Evolutionary conservation across 2,797 vertebrate species (phyloP), one percentile per base, ranked within the genome.

Genomic region (Zalophus californianus): DNA sequence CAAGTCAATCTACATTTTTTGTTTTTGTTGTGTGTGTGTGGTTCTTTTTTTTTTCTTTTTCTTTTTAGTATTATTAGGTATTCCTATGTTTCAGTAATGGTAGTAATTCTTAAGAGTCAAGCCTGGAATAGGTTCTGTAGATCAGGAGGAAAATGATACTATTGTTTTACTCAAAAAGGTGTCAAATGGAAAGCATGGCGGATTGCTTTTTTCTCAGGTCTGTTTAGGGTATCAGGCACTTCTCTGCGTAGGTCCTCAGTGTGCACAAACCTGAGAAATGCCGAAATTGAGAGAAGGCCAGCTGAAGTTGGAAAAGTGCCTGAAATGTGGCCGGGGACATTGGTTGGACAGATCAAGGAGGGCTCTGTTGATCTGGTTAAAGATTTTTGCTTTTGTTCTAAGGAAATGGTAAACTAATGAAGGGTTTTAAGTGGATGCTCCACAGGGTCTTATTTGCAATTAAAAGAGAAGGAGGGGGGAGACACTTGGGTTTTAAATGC

Each of bases 121-220:
- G 20, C 15, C 77, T 79, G 16, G 50, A 94, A 73, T 44, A 89
- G 87, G 41, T 68, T 66, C 32, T n/a, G 48, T 79, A 62, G 77
- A 23, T 93, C 52, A 89, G 27, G 54, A 97, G 60, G 8, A 95
- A 89, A 93, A 86, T 82, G 85, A 92, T 35, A 44, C 38, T 56
- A 56, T 35, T 91, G 38, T 73, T 84, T 92, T 27, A 77, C 50
- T 56, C 27, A 64, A 58, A 84, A 92, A 93, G 29, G 18, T 73
- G 14, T 94, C 80, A 68, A 75, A 52, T 7, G 50, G 62, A 29
- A 10, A 85, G 21, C 38, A 54, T n/a, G 44, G 32, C 38, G 64
- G 77, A 58, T 21, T 29, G 29, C 52, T 80, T 50, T 94, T 80
- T 58, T 85, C 35, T 89, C 41, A 79, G 27, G 89, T 27, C 92